These are phyloP conservation scores for Paralichthys olivaceus DNA, from an alignment of 2,113 vertebrate species.

Conservation along the genomic window DNA sequence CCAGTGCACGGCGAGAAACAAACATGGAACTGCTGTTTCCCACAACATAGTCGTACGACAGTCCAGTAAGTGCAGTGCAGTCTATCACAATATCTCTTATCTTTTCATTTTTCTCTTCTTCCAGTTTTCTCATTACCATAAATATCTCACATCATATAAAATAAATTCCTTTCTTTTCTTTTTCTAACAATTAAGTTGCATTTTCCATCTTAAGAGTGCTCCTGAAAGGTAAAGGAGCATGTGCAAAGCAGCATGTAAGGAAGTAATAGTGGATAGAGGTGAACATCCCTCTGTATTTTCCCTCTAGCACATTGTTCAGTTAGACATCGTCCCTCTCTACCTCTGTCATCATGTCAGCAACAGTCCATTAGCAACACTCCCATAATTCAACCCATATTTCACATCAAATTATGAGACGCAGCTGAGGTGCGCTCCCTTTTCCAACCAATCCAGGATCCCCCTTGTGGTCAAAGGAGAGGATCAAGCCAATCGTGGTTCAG, in stretches of 20 bases:
- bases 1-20: conserved; percentile 94
- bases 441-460: conserved; percentile 87
- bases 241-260: conserved; percentile 55
- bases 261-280: conserved; percentile 3
- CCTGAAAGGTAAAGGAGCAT: conserved; percentile 71
- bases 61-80: conserved; percentile 85
- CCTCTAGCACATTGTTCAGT: conserved; percentile 18
- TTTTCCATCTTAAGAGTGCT: conserved; percentile 73
- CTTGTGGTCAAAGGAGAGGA: conserved; percentile 96
- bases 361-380: conserved; percentile 26
- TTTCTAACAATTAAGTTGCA: conserved; percentile 63
- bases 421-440: neutral
- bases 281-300: conserved; percentile 33
- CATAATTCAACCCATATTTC: conserved; percentile 16
- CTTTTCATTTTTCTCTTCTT: neutral
- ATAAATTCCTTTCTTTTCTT: conserved; percentile 52
- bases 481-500: conserved; percentile 86
- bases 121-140: neutral
- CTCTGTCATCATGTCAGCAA: conserved; percentile 32
- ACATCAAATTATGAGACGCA: conserved; percentile 1
- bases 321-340: conserved; percentile 14
- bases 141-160: conserved; percentile 18
- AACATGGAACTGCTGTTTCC: conserved; percentile 93
- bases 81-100: neutral
- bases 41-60: conserved; percentile 92